Base-by-base conservation (phyloP, 2,888 invertebrate species). In the Cremastinae sp. region DNA sequence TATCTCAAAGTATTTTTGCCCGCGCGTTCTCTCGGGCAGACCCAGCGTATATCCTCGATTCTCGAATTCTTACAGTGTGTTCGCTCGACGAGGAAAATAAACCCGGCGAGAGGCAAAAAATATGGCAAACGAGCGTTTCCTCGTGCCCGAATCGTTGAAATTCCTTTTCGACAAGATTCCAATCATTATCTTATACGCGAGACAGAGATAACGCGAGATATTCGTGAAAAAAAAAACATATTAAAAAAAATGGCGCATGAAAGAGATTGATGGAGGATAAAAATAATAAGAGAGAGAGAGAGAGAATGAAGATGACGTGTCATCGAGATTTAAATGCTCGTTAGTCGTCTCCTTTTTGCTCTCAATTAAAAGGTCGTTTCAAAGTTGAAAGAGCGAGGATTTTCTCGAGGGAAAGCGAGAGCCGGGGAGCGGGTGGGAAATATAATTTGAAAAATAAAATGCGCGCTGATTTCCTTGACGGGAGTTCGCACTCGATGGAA, bases 401-500 rank as follows among this genome's bases (percentile, higher is more conserved):
- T 8, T 28, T 41, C n/a, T 5, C 8, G 7, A 16, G 34, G 8
- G 36, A 45, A 45, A 47, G 22, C 12, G 34, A 8, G 12, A 73
- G 51, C 22, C 18, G 41, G 5, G 43, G 22, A 64, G 34, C 34
- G 28, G 54, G 38, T 53, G 51, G 12, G 14, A 54, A 64, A 49
- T 58, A 59, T 12, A 70, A 56, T 54, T 61, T 43, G 10, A 51
- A 45, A 61, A 68, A 66, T 49, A 56, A 71, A 66, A 71, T 59
- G 53, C 8, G 41, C 43, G 47, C 56, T 54, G 47, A 59, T 75
- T 75, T 69, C 58, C 51, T 64, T 51, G 51, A 36, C 45, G 69
- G 49, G 41, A 68, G 61, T 70, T 65, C 58, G n/a, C n/a, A 47
- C 59, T 65, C 64, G 59, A 47, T 64, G 38, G 70, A 61, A 66